phyloP scores from a whole-genome alignment of 2,113 vertebrate genomes.

The Nothoprocta pentlandii region DNA sequence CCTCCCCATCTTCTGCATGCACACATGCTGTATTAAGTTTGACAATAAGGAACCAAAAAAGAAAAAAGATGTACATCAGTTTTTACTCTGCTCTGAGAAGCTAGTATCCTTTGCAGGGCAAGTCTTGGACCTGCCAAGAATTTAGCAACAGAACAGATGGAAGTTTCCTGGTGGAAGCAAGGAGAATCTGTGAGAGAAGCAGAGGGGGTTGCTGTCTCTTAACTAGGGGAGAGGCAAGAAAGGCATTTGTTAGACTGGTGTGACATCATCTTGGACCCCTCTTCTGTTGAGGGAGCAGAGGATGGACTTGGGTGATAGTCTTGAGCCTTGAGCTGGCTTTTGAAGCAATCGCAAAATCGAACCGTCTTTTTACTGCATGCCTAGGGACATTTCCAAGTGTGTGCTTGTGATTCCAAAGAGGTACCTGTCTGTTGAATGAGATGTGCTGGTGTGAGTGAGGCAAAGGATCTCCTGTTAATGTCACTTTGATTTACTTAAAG shows the following conservation, averaged over 20 bases:
- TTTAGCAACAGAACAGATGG: background rate
- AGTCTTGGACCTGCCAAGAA: background rate
- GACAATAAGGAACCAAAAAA: background rate
- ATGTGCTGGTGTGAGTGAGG: background rate
- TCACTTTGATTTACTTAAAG: background rate
- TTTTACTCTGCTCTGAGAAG: background rate
- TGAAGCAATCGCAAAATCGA: background rate
- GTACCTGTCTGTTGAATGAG: background rate
- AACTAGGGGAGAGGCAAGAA: background rate
- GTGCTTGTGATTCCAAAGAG: fast-evolving
- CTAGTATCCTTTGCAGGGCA: background rate
- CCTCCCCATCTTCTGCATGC: background rate
- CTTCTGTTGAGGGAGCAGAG: background rate
- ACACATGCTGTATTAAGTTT: background rate
- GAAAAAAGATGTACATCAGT: background rate
- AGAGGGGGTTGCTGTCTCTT: slow-evolving; percentile 39
- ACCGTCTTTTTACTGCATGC: background rate
- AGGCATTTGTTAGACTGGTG: background rate
- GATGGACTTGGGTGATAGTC: background rate
- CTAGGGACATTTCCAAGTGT: background rate
- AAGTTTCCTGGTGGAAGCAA: background rate
- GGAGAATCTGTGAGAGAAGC: background rate
- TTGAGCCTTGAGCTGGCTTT: background rate
- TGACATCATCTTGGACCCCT: background rate
- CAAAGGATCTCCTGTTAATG: background rate